Conservation (phyloP, 2,113 vertebrate species). For the Trinectes maculatus region DNA sequence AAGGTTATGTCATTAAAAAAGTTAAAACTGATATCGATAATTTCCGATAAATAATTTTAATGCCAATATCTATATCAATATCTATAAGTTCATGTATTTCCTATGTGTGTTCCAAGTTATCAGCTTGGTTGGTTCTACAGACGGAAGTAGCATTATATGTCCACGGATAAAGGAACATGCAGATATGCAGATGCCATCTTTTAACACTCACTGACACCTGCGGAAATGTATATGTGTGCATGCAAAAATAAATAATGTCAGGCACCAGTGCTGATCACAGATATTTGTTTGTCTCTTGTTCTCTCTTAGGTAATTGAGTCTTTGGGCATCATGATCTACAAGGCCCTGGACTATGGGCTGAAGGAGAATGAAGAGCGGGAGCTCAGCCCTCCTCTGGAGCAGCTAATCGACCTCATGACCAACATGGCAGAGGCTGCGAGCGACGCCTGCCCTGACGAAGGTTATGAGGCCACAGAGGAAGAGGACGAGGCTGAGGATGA, state of each 20-base stretch:
- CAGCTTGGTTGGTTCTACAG: neutral
- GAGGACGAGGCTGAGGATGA: constrained; percentile 84
- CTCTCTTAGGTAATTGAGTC: constrained; percentile 90
- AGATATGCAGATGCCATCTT: neutral
- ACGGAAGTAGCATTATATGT: neutral
- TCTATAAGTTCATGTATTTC: no score
- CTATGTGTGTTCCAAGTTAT: neutral
- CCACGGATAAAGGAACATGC: neutral
- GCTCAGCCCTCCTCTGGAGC: constrained; percentile 93
- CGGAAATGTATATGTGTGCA: neutral
- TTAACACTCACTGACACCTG: neutral
- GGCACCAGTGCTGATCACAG: neutral
- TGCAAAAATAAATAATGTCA: no score
- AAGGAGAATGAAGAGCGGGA: constrained; percentile 97
- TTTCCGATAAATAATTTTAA: no score
- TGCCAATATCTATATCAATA: no score
- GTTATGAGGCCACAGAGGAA: constrained; percentile 94
- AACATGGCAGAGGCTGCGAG: constrained; percentile 86
- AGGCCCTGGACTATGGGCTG: constrained; percentile 96
- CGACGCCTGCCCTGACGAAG: constrained; percentile 88
- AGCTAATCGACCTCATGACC: constrained; percentile 96
- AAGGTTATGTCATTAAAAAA: no score
- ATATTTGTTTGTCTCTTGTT: neutral
- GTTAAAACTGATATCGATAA: no score
- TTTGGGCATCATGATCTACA: constrained; percentile 97